These are phyloP conservation scores for Trichonephila clavata DNA, from an alignment of 1,140 invertebrate genomes.

Conservation along the genomic window DNA sequence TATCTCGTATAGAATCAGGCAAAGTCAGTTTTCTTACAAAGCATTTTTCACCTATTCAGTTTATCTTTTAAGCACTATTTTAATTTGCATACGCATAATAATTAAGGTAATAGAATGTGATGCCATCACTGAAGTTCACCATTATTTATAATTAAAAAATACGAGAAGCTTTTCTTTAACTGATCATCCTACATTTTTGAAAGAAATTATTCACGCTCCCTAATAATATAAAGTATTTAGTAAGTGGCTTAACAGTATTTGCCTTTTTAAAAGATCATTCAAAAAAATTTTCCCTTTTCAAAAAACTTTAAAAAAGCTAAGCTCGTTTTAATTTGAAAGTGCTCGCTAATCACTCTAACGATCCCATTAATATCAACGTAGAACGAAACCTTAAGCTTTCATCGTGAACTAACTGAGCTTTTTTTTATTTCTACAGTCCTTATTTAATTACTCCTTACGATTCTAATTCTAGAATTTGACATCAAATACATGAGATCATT, in stretches of 20 bases:
- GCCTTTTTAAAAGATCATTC: conserved; percentile 24
- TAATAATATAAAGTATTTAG: conserved; percentile 43
- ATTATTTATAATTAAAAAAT: conserved; percentile 3
- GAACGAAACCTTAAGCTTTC: conserved; percentile 46
- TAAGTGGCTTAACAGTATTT: conserved; percentile 36
- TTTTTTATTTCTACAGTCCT: background rate
- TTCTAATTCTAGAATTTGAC: conserved; percentile 53
- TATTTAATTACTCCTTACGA: conserved; percentile 63
- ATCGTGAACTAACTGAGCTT: background rate
- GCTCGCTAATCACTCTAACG: conserved; percentile 47
- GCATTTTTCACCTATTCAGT: background rate
- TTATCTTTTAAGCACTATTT: background rate
- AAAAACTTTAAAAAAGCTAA: conserved; percentile 23
- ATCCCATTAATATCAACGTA: conserved; percentile 45
- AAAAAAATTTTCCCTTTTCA: conserved; percentile 4
- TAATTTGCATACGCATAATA: background rate
- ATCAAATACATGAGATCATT: conserved; percentile 56
- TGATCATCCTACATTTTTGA: background rate
- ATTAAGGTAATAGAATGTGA: background rate
- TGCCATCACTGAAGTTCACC: background rate
- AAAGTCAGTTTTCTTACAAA: too few relatives aligned
- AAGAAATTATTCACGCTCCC: background rate
- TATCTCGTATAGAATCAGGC: too few relatives aligned
- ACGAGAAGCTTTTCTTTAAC: background rate
- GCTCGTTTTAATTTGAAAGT: conserved; percentile 60